These are phyloP conservation scores for Cydia splendana DNA, from an alignment of 1,140 invertebrate species.

Conservation along the genomic window DNA sequence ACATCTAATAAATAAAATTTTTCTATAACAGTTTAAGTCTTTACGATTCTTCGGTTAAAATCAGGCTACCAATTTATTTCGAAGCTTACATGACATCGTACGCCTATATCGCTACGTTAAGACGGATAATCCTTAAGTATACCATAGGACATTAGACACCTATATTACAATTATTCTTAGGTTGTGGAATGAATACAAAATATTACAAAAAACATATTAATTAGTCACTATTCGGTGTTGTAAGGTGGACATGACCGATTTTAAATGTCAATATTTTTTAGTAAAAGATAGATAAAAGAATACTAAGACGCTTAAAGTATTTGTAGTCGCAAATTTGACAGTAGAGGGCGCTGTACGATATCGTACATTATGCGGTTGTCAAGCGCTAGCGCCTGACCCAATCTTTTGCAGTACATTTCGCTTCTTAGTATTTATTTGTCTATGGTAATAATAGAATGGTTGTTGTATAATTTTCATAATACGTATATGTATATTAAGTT, in stretches of 20 bases:
- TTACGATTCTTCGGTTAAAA: not conserved
- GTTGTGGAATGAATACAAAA: conserved; percentile 76
- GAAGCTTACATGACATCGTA: conserved; percentile 15
- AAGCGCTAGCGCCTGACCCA: too few relatives aligned
- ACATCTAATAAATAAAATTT: not conserved
- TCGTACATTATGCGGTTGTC: not conserved
- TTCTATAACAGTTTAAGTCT: not conserved
- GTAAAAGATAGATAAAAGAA: not conserved
- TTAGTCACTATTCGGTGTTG: conserved; percentile 25
- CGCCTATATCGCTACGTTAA: conserved; percentile 68
- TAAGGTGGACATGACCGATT: conserved; percentile 15
- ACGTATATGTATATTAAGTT: conserved; percentile 8
- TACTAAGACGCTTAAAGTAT: not conserved
- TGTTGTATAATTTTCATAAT: conserved; percentile 11
- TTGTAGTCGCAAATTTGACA: not conserved
- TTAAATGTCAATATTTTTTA: not conserved
- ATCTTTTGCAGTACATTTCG: not conserved
- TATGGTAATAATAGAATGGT: conserved; percentile 11
- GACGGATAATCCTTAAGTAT: conserved; percentile 73
- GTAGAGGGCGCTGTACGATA: not conserved
- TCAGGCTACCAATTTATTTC: not conserved
- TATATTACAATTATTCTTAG: conserved; percentile 68
- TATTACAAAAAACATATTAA: conserved; percentile 69
- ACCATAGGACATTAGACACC: conserved; percentile 72
- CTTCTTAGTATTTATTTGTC: not conserved